These are phyloP conservation scores for Periophthalmus modestus DNA, from an alignment of 2,113 vertebrate species.

Conservation along the genomic window DNA sequence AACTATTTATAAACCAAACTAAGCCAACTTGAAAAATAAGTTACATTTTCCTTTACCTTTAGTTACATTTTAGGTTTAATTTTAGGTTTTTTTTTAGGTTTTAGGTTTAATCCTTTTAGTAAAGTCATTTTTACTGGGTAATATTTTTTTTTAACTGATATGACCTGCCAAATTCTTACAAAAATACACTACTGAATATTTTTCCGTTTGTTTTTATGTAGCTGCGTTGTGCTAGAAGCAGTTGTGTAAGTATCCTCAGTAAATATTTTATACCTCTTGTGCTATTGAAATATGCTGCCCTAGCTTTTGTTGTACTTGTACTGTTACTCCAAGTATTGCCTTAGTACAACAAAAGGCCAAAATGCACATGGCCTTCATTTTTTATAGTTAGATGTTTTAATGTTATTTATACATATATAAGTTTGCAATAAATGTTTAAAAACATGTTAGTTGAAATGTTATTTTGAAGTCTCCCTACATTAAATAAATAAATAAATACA, in stretches of 20 bases:
- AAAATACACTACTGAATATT: not conserved
- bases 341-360: slow-evolving; percentile 28
- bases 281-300: not conserved
- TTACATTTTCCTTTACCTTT: no score
- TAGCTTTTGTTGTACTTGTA: not conserved
- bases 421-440: slow-evolving; percentile 51
- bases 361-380: slow-evolving; percentile 9
- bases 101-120: not conserved
- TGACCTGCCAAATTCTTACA: not conserved
- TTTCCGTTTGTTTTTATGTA: not conserved
- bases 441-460: not conserved
- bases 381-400: slow-evolving; percentile 16
- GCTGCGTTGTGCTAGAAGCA: not conserved
- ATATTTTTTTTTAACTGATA: not conserved
- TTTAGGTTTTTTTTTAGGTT: no score
- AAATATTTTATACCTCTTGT: not conserved
- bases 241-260: not conserved
- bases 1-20: not conserved
- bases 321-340: slow-evolving; percentile 21
- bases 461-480: not conserved
- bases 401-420: slow-evolving; percentile 61
- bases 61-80: no score
- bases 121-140: not conserved
- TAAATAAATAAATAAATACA: not conserved
- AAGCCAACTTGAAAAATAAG: not conserved